These are phyloP conservation scores for Arizona elegans DNA, from an alignment of 2,113 vertebrate genomes.

Conservation along the genomic window DNA sequence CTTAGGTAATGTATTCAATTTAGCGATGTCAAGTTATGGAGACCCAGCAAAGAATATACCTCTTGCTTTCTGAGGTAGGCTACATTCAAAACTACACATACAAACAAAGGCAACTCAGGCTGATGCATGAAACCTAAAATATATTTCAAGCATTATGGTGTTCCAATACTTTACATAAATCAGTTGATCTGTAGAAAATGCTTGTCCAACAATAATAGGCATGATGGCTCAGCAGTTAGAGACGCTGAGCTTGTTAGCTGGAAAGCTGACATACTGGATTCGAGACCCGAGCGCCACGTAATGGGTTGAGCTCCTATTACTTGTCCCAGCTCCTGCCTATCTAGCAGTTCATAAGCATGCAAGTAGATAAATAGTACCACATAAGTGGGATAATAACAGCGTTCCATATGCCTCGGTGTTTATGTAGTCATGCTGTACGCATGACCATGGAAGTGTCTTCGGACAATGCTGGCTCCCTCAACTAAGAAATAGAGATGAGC, in stretches of 20 bases:
- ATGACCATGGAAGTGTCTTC: not conserved
- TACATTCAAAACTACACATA: not conserved
- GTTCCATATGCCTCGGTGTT: not conserved
- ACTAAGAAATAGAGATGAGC: not conserved
- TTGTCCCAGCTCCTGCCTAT: not conserved
- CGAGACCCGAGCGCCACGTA: not conserved
- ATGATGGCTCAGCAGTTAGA: not conserved
- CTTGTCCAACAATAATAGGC: not conserved
- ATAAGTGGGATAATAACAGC: not conserved
- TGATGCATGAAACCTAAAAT: not conserved
- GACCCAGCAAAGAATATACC: not conserved
- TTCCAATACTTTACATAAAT: not conserved
- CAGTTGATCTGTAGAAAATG: not conserved
- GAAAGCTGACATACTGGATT: not conserved
- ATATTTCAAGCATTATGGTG: not conserved
- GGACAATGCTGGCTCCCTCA: not conserved
- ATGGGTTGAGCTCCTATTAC: not conserved
- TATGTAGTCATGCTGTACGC: not conserved
- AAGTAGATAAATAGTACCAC: not conserved
- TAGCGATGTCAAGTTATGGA: not conserved
- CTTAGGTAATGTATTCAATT: not conserved
- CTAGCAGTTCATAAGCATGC: not conserved
- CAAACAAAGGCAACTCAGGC: not conserved
- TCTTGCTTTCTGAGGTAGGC: not conserved
- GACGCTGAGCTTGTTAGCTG: not conserved